These are phyloP conservation scores for Rhynchomys soricoides DNA, from an alignment of 2,113 vertebrate genomes.

Conservation along the genomic window DNA sequence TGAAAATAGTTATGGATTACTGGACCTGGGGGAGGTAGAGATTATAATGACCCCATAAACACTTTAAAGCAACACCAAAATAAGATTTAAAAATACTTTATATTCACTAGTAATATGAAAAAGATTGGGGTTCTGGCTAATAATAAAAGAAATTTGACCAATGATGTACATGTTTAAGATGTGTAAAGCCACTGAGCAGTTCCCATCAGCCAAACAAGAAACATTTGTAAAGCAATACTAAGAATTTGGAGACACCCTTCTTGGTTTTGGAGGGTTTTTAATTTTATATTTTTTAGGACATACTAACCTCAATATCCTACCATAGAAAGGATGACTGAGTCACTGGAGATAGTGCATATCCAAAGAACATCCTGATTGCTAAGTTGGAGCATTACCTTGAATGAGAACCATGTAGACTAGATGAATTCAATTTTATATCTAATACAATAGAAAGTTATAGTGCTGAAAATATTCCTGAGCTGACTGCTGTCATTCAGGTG, in stretches of 20 bases:
- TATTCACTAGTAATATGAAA: constrained; percentile 48
- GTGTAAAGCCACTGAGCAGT: background rate
- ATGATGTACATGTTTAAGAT: background rate
- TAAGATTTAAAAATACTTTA: constrained; percentile 18
- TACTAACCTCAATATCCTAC: background rate
- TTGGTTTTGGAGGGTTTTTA: background rate
- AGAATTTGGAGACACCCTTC: background rate
- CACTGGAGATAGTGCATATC: background rate
- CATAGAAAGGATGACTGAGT: background rate
- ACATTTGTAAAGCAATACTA: background rate
- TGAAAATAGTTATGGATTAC: background rate
- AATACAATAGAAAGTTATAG: background rate
- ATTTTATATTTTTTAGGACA: background rate
- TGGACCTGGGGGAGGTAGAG: background rate
- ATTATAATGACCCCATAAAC: background rate
- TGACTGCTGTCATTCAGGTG: background rate
- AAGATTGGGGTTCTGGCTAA: background rate
- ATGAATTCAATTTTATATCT: background rate
- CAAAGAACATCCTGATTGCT: background rate
- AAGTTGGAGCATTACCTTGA: background rate
- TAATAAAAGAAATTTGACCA: background rate
- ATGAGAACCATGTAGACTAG: background rate
- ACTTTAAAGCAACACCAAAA: background rate
- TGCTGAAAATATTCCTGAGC: background rate
- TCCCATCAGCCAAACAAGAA: background rate